Conservation (phyloP, 1,140 invertebrate genomes). For the Zaprionus davidi region DNA sequence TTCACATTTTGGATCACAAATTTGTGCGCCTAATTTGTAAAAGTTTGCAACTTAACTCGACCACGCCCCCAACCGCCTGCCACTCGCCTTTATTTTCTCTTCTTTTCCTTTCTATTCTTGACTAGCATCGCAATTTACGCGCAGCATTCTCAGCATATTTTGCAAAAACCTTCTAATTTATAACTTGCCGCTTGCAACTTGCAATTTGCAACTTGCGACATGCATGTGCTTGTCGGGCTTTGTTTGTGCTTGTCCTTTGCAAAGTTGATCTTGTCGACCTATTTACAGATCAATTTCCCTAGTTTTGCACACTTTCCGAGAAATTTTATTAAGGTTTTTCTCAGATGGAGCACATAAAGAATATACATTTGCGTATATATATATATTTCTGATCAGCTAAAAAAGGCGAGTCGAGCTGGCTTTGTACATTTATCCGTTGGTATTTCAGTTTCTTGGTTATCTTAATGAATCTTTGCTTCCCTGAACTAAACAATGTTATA, state of each 20-base stretch:
- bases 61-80: neutral
- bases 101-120: neutral
- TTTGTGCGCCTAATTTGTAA: slow-evolving; percentile 11
- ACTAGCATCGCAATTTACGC: neutral
- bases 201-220: neutral
- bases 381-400: too few relatives aligned
- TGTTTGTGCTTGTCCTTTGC: neutral
- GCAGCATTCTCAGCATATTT: neutral
- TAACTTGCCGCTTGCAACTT: neutral
- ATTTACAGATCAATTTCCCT: too few relatives aligned
- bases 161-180: neutral
- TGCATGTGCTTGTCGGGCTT: neutral
- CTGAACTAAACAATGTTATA: too few relatives aligned
- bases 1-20: slow-evolving; percentile 14
- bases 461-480: too few relatives aligned
- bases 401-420: too few relatives aligned
- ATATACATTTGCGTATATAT: too few relatives aligned
- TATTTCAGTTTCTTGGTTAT: too few relatives aligned
- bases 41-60: slow-evolving; percentile 15
- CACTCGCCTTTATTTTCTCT: neutral
- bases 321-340: too few relatives aligned
- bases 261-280: neutral
- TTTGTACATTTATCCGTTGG: too few relatives aligned
- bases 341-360: too few relatives aligned
- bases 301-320: too few relatives aligned